Evolutionary conservation across 2,888 invertebrate genomes (phyloP).

Genomic region (Calephelis perditalis): DNA sequence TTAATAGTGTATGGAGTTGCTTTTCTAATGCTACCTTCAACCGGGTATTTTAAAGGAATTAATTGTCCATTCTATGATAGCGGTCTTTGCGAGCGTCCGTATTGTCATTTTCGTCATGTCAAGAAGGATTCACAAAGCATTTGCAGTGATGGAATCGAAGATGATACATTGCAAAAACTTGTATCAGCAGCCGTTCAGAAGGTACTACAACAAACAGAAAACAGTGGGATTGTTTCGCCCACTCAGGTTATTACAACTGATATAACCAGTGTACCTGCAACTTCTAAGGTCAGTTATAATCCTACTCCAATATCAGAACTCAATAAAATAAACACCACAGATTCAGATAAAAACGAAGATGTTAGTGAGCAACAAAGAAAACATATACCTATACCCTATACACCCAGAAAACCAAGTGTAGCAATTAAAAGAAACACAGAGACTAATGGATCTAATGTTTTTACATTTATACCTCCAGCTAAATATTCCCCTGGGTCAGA

Average conservation of each 20-base stretch:
- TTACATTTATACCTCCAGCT: constrained; percentile 60
- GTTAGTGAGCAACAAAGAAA: constrained; percentile 53
- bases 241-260: constrained; percentile 29
- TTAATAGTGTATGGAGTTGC: constrained; percentile 9
- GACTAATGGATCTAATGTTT: constrained; percentile 57
- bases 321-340: constrained; percentile 58
- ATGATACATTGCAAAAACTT: constrained; percentile 75
- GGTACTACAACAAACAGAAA: constrained; percentile 74
- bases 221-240: constrained; percentile 37
- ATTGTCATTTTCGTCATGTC: constrained; percentile 94
- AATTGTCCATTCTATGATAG: constrained; percentile 91
- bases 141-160: constrained; percentile 59
- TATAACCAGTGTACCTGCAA: constrained; percentile 47
- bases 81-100: constrained; percentile 90
- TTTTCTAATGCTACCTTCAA: constrained; percentile 89
- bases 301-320: constrained; percentile 82
- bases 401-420: constrained; percentile 64
- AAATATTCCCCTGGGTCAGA: constrained; percentile 65
- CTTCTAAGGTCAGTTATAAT: constrained; percentile 73
- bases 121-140: constrained; percentile 80
- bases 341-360: constrained; percentile 49
- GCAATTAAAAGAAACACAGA: constrained; percentile 56
- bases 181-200: constrained; percentile 80
- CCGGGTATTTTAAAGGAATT: constrained; percentile 91
- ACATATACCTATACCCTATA: constrained; percentile 74